A percentile compares a stretch with the other conserved stretches of the same genome.
Evolutionary conservation across 2,888 invertebrate genomes (phyloP).

Genomic region (Proisotoma minuta): DNA sequence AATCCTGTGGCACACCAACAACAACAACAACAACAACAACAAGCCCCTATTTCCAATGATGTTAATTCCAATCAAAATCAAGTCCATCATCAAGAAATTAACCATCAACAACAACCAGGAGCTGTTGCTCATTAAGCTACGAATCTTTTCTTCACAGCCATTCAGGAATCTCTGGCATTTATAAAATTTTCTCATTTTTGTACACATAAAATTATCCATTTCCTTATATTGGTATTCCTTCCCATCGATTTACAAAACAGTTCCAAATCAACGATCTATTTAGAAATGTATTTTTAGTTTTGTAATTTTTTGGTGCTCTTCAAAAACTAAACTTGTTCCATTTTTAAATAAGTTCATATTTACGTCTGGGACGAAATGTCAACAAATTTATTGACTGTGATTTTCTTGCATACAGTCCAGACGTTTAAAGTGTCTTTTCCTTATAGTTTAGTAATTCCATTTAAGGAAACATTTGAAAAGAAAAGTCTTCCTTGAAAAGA

Average conservation of each 20-base stretch:
- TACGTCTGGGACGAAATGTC: too few relatives aligned
- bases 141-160: neutral
- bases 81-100: neutral
- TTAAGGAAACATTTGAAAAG: too few relatives aligned
- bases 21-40: conserved; percentile 21
- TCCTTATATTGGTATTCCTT: neutral
- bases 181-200: neutral
- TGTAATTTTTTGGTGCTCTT: neutral
- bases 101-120: neutral
- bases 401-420: neutral
- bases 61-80: conserved; percentile 3
- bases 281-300: neutral
- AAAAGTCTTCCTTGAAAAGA: too few relatives aligned
- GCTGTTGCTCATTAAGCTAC: neutral
- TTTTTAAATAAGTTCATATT: conserved; percentile 3
- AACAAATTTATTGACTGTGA: conserved; percentile 6
- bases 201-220: neutral
- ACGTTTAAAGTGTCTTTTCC: too few relatives aligned
- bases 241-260: neutral
- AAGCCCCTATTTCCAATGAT: conserved; percentile 1
- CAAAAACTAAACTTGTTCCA: neutral
- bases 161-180: neutral
- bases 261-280: neutral
- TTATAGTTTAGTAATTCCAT: too few relatives aligned
- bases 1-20: neutral